These are phyloP conservation scores for Clanis bilineata DNA, from an alignment of 2,888 invertebrate species.

Conservation along the genomic window DNA sequence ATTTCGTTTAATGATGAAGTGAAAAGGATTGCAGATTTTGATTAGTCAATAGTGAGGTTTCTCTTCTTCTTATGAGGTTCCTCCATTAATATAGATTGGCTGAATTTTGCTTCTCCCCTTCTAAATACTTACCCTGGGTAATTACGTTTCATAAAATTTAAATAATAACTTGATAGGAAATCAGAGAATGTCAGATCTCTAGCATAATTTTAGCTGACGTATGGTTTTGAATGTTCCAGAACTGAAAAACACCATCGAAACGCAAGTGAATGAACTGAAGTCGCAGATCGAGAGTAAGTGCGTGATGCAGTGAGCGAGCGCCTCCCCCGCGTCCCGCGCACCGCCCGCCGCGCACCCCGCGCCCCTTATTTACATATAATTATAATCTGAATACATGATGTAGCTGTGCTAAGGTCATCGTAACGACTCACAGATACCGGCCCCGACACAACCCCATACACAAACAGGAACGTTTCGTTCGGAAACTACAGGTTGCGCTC, in stretches of 20 bases:
- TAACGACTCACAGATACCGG: conserved; percentile 52
- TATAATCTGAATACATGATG: conserved; percentile 74
- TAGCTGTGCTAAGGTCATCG: conserved; percentile 74
- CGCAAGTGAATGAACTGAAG: conserved; percentile 98
- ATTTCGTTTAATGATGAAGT: no score
- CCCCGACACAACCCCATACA: conserved; percentile 31
- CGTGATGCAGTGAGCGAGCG: conserved; percentile 92
- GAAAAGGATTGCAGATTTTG: no score
- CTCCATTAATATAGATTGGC: no score
- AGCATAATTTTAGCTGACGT: neutral
- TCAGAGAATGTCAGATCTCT: no score
- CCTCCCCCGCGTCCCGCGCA: conserved; percentile 26
- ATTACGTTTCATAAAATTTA: no score
- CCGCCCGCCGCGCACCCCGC: conserved; percentile 28
- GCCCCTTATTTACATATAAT: conserved; percentile 33
- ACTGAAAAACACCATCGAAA: conserved; percentile 98
- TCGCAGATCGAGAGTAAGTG: conserved; percentile 98
- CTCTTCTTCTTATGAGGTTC: no score
- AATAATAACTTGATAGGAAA: no score
- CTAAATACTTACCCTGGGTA: no score
- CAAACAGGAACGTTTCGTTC: conserved; percentile 49
- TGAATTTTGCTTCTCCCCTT: no score
- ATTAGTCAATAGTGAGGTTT: no score
- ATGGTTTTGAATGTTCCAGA: conserved; percentile 85
- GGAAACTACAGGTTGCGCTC: conserved; percentile 69